Evolutionary conservation across 2,113 vertebrate genomes (phyloP), one percentile per base, ranked within the genome.

Genomic region (Orthonyx spaldingii): DNA sequence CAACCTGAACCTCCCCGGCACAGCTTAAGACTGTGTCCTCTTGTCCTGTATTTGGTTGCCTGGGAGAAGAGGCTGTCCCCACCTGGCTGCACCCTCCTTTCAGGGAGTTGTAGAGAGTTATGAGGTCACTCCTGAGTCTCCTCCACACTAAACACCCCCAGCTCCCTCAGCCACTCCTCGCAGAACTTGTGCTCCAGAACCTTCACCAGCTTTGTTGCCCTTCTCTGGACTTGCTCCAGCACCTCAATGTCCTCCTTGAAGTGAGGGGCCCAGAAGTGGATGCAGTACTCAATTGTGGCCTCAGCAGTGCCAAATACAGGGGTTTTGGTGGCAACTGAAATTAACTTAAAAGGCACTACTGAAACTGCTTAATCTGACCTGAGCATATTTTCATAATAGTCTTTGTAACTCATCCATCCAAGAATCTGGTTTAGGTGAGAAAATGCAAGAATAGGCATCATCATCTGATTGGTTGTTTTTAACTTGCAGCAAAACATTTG

Each of bases 91-190:
- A 26, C 11, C 7, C 6, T 49, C 24, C 56, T 71, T 63, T 63
- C 59, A 87, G 49, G 37, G 2, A 33, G 12, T 17, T 63, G 8
- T 35, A 42, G 41, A 26, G 41, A 16, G 35, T 0, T 0, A 7
- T 41, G 1, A 49, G 49, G 11, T 71, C 35, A 18, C 26, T 9
- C 20, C 49, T 27, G 11, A 64, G 35, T 6, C 21, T 64, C 16
- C 13, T 49, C 56, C 11, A 15, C 41, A 3, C 24, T 55, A 41
- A 79, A 71, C 21, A 30, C 7, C 7, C 3, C 9, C 47, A 55
- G 28, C 28, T 46, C 55, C 23, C 33, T 61, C 47, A 61, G 23
- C 4, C 1, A 0, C 13, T 71, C 21, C 30, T 79, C 30, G 22
- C 2, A 35, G 20, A 11, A 9, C 49, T 21, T 71, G 16, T 2